Conservation (phyloP, 1,140 invertebrate genomes). For the Nomia melanderi region DNA sequence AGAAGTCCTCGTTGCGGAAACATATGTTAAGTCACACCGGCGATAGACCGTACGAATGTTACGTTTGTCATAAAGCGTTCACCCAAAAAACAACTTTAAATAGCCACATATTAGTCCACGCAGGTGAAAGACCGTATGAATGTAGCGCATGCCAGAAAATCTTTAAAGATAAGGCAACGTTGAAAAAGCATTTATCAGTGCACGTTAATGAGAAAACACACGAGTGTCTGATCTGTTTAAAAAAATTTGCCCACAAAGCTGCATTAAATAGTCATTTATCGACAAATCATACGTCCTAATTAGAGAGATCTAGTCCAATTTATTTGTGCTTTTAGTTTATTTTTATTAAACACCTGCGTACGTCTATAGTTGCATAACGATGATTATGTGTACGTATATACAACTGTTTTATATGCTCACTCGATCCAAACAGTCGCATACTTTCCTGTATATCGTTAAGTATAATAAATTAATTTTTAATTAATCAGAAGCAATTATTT, state of each 20-base stretch:
- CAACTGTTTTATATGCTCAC: slow-evolving; percentile 59
- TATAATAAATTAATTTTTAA: slow-evolving; percentile 66
- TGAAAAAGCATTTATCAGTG: slow-evolving; percentile 80
- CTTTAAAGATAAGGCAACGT: slow-evolving; percentile 67
- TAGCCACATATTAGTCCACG: slow-evolving; percentile 88
- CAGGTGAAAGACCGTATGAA: slow-evolving; percentile 86
- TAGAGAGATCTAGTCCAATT: slow-evolving; percentile 60
- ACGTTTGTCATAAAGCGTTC: slow-evolving; percentile 81
- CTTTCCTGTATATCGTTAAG: slow-evolving; percentile 58
- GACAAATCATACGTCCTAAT: slow-evolving; percentile 73
- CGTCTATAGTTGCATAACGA: slow-evolving; percentile 57
- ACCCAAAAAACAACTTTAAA: slow-evolving; percentile 82
- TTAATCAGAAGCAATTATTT: slow-evolving; percentile 31
- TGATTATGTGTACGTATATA: slow-evolving; percentile 41
- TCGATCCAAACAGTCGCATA: slow-evolving; percentile 43
- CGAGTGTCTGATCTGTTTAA: slow-evolving; percentile 83
- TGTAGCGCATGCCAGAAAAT: slow-evolving; percentile 81
- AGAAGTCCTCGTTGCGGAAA: slow-evolving; percentile 80
- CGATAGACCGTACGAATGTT: slow-evolving; percentile 82
- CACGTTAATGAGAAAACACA: slow-evolving; percentile 84
- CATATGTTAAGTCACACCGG: slow-evolving; percentile 82
- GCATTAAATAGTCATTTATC: slow-evolving; percentile 75
- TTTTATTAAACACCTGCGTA: slow-evolving; percentile 55
- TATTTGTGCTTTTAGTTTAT: slow-evolving; percentile 56
- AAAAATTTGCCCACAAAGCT: slow-evolving; percentile 75